These are phyloP conservation scores for Yoshiicerus persimilis DNA, from an alignment of 1,140 invertebrate genomes.

Conservation along the genomic window DNA sequence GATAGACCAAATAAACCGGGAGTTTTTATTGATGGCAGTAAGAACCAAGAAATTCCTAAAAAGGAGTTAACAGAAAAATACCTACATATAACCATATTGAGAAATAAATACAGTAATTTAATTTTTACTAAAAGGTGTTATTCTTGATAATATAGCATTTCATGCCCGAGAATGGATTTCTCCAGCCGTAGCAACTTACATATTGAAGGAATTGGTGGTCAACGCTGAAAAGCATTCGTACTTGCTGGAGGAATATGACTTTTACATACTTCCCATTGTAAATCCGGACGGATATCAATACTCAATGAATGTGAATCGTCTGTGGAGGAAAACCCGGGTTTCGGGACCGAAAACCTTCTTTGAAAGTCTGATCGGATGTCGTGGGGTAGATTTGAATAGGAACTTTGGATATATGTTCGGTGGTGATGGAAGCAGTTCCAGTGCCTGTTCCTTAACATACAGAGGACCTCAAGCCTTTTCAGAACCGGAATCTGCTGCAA, in stretches of 20 bases:
- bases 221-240: slow-evolving; percentile 52
- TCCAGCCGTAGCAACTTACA: slow-evolving; percentile 59
- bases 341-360: not conserved
- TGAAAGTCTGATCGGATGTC: not conserved
- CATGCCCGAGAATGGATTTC: slow-evolving; percentile 69
- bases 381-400: slow-evolving; percentile 36
- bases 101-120: no score
- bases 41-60: not conserved
- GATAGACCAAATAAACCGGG: not conserved
- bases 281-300: slow-evolving; percentile 64
- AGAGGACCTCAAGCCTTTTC: slow-evolving; percentile 18
- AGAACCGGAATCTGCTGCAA: slow-evolving; percentile 26
- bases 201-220: slow-evolving; percentile 57
- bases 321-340: slow-evolving; percentile 39
- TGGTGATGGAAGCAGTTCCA: not conserved
- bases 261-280: slow-evolving; percentile 38
- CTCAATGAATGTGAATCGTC: slow-evolving; percentile 61
- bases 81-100: no score
- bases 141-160: not conserved
- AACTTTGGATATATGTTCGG: slow-evolving; percentile 32
- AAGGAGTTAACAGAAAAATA: no score
- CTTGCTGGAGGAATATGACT: slow-evolving; percentile 23
- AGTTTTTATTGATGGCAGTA: slow-evolving; percentile 30
- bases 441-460: slow-evolving; percentile 18
- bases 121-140: no score